phyloP scores from a whole-genome alignment of 2,888 invertebrate genomes.

The Eumacrocentrus americanus region DNA sequence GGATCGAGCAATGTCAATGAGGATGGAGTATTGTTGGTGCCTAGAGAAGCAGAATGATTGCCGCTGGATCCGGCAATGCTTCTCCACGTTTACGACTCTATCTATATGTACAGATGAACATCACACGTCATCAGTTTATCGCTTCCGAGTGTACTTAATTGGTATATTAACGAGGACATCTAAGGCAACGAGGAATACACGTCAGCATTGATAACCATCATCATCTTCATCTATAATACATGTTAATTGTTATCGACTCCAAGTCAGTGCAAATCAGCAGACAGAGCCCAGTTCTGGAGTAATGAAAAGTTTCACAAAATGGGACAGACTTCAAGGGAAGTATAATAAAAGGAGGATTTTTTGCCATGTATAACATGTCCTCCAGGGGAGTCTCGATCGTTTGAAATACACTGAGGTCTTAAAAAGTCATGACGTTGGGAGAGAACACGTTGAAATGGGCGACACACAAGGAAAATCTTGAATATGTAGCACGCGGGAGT shows the following conservation, averaged over 20 bases:
- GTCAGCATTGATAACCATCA: too few relatives aligned
- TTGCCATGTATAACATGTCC: neutral
- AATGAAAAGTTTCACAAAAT: too few relatives aligned
- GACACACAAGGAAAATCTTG: neutral
- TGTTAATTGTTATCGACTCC: too few relatives aligned
- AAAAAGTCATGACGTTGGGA: constrained; percentile 10
- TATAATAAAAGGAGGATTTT: too few relatives aligned
- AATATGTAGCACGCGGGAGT: neutral
- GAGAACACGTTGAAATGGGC: constrained; percentile 5
- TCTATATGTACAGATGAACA: neutral
- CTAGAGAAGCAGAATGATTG: constrained; percentile 13
- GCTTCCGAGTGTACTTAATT: neutral
- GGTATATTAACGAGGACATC: neutral
- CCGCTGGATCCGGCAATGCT: neutral
- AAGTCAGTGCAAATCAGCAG: too few relatives aligned
- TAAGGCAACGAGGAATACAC: neutral
- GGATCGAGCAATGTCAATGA: constrained; percentile 3
- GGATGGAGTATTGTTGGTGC: constrained; percentile 2
- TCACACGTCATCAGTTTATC: neutral
- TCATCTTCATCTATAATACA: too few relatives aligned
- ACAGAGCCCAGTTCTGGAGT: too few relatives aligned
- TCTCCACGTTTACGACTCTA: neutral
- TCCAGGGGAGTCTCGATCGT: too few relatives aligned
- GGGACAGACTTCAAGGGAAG: too few relatives aligned
- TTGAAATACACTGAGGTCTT: constrained; percentile 2